Evolutionary conservation across 2,888 invertebrate species (phyloP), one percentile per base, ranked within the genome.

Genomic region (Erebia aethiops): DNA sequence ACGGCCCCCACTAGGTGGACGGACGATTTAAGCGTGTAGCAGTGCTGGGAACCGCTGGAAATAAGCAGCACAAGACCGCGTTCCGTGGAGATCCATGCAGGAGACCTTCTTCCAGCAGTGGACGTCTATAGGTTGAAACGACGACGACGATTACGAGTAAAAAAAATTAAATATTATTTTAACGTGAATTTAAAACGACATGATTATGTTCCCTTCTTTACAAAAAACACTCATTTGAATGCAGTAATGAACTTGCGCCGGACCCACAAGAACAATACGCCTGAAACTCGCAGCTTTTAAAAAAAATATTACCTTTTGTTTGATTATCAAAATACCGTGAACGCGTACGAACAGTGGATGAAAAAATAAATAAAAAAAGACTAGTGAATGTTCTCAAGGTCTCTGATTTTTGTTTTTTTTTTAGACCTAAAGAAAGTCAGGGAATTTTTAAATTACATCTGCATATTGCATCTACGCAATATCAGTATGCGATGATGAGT

Each of bases 171-270:
- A 60, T 43, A 14, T n/a, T 43, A n/a, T 57, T 52, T 5, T 14
- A 52, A 49, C 18, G 21, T 16, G 41, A 52, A 41, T 64, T 52
- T 64, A 54, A 49, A 63, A 52, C 62, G 62, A 63, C 64, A 64
- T 41, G 52, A 67, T 67, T 49, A 49, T 62, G 62, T 64, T 52
- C 52, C 52, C 64, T 64, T 52, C 52, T 63, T 69, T 57, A 69
- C 56, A 54, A 21, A 69, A 65, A 61, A 49, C 66, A 67, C 71
- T 71, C 56, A 66, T 69, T 52, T 67, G 60, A 54, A 52, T 52
- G 61, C 73, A 56, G 71, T 74, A 74, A 74, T 74, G 69, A 74
- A 71, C 71, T 51, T 57, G 54, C 63, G 54, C 58, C 51, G 46
- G 21, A 54, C 54, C 41, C 52, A 54, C 63, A 58, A 62, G 71